phyloP scores from a whole-genome alignment of 2,888 invertebrate genomes.

The Meghimatium bilineatum region DNA sequence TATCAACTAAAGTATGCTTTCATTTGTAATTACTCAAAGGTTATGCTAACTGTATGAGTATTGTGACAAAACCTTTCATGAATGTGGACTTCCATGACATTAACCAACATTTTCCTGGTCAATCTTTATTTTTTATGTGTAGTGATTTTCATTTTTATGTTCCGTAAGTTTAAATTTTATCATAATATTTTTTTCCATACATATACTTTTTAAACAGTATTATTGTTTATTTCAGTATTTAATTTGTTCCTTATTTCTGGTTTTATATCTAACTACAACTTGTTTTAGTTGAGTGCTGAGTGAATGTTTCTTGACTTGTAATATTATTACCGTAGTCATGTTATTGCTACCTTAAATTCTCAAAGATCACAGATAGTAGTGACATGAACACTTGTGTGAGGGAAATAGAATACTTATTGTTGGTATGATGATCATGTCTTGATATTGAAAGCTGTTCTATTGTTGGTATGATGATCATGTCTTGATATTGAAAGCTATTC shows the following conservation, averaged over 20 bases:
- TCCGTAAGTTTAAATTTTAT: neutral
- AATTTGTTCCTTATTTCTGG: neutral
- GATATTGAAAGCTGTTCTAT: neutral
- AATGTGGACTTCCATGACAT: too few species aligned
- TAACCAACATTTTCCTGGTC: neutral
- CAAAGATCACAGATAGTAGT: neutral
- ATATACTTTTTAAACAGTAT: neutral
- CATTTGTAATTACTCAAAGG: neutral
- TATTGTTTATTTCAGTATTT: neutral
- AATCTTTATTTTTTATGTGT: neutral
- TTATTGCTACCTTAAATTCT: neutral
- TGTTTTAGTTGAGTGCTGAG: neutral
- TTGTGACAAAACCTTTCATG: neutral
- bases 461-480: too few species aligned
- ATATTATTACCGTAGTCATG: neutral
- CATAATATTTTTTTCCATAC: neutral
- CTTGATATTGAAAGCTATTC: neutral
- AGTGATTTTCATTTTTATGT: neutral
- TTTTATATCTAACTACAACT: neutral
- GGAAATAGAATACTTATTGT: neutral
- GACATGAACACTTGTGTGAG: neutral
- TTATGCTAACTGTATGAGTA: slow-evolving; percentile 2
- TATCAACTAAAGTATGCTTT: slow-evolving; percentile 15
- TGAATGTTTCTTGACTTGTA: neutral
- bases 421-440: neutral